Evolutionary conservation across 2,797 vertebrate species (phyloP), one percentile per base, ranked within the genome.

Genomic region (Sebastes hubbsi): DNA sequence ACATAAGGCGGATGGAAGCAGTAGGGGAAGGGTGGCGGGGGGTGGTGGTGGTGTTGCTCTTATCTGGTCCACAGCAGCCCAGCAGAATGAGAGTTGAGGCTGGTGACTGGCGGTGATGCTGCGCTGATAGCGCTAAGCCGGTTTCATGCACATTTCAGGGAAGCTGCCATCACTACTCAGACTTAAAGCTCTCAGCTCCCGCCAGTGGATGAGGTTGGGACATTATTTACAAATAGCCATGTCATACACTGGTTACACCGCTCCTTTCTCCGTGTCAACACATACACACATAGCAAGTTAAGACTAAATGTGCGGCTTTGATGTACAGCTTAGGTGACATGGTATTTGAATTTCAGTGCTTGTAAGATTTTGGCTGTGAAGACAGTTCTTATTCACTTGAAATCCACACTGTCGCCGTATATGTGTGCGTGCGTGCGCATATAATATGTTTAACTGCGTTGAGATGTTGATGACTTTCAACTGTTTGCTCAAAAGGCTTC

Each of bases 1-100:
- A 90, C 87, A 86, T 82, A 77, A 87, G 88, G 91, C 79, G 74
- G 86, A 82, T 68, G 64, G 83, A 80, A 87, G 88, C 87, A 77
- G 89, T 54, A 70, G 85, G 84, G 83, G 82, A 65, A 84, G 88
- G 86, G 83, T 78, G 20, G 65, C 80, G 81, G 77, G 65, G 84
- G 88, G 84, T 82, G 81, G 82, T 77, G 83, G 72, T 77, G 83
- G 72, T 67, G 88, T 75, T 78, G 84, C 90, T 91, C 92, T 96
- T 96, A 96, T 96, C 95, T 94, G 86, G 92, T 85, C 89, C 83
- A 76, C 83, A 94, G 93, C 93, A 94, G 95, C 92, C 91, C 79
- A 70, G 91, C 91, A 87, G 91, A 93, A 89, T 88, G 87, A 94
- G 90, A 94, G 89, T 90, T 88, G 89, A 88, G 90, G 91, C 87